Conservation (phyloP, 2,113 vertebrate species). For the Onychostruthus taczanowskii region DNA sequence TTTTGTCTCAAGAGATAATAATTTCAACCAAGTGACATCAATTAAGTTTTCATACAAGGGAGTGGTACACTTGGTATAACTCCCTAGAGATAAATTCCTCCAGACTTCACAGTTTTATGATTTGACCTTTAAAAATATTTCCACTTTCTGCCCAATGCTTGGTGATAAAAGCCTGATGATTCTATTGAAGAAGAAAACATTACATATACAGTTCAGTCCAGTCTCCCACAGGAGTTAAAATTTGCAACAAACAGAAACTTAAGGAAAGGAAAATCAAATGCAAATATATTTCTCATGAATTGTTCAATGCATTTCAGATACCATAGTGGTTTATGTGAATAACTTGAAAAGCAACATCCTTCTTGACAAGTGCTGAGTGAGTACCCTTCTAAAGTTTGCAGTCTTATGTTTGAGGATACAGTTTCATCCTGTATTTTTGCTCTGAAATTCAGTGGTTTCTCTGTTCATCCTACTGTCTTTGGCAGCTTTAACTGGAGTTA, state of each 20-base stretch:
- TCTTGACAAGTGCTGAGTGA: slow-evolving; percentile 33
- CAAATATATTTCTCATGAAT: slow-evolving; percentile 29
- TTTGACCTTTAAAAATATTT: slow-evolving; percentile 36
- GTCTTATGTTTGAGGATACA: not conserved
- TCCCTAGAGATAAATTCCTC: slow-evolving; percentile 18
- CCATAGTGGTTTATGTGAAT: not conserved
- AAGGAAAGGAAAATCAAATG: slow-evolving; percentile 14
- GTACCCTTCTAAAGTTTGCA: not conserved
- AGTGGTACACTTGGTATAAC: slow-evolving; percentile 36
- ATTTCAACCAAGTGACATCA: slow-evolving; percentile 58
- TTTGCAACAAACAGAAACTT: not conserved
- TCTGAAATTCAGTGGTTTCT: slow-evolving; percentile 32
- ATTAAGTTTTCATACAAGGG: slow-evolving; percentile 31
- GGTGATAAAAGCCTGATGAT: slow-evolving; percentile 4
- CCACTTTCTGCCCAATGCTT: not conserved
- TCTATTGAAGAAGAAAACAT: not conserved
- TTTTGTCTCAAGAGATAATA: slow-evolving; percentile 16
- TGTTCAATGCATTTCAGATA: slow-evolving; percentile 9
- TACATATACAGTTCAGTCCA: not conserved
- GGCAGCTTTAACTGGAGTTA: slow-evolving; percentile 45
- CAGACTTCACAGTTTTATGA: slow-evolving; percentile 9
- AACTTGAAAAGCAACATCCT: slow-evolving; percentile 10
- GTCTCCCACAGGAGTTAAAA: not conserved
- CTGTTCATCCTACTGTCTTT: slow-evolving; percentile 49
- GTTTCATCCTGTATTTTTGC: slow-evolving; percentile 16